Evolutionary conservation across 92 coral and sea anemone genomes (phyloP).

Genomic region (Siderastrea radians): DNA sequence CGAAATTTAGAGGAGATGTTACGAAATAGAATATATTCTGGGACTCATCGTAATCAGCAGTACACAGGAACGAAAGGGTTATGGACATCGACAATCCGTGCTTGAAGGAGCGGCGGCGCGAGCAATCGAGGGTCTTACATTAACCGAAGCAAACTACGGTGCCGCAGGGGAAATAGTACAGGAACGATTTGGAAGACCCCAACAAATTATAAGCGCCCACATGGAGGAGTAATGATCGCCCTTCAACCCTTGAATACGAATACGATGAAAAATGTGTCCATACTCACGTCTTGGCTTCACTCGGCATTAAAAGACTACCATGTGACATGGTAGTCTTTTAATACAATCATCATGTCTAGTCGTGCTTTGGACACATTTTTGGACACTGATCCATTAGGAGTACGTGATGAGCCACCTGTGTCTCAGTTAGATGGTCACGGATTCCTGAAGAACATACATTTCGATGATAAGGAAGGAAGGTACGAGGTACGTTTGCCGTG

Average conservation of each 20-base stretch:
- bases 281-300: conserved; percentile 27
- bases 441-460: too few species aligned
- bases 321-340: conserved; percentile 55
- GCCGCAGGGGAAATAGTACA: too few species aligned
- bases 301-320: conserved; percentile 54
- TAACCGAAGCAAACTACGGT: too few species aligned
- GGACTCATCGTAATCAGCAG: too few species aligned
- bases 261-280: not conserved
- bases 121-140: not conserved
- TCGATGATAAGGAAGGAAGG: too few species aligned
- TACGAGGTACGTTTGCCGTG: too few species aligned
- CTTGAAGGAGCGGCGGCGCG: conserved; percentile 45
- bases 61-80: conserved; percentile 19
- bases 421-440: too few species aligned
- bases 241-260: conserved; percentile 29
- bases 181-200: too few species aligned
- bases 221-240: conserved; percentile 32
- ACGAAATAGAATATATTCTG: conserved; percentile 10
- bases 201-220: too few species aligned
- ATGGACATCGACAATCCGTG: conserved; percentile 27
- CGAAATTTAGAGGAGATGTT: conserved; percentile 48
- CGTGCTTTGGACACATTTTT: too few species aligned
- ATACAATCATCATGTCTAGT: not conserved
- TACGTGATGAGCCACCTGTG: too few species aligned
- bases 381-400: too few species aligned